Evolutionary conservation across 2,113 vertebrate species (phyloP).

Genomic region (Periophthalmus modestus): DNA sequence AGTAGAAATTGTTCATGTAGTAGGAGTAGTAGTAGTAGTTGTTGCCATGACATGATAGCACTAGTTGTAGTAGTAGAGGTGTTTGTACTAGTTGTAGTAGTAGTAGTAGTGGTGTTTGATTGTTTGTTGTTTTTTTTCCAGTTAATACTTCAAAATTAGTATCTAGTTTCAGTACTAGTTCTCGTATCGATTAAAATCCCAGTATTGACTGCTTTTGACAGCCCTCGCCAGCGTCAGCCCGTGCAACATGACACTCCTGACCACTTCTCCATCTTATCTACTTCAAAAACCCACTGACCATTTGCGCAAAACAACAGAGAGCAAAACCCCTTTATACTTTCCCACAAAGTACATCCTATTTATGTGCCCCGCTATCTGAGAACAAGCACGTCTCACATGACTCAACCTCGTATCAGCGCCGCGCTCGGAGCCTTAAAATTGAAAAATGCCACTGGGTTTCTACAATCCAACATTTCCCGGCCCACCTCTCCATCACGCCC

Average conservation of each 20-base stretch:
- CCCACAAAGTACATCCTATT: constrained; percentile 12
- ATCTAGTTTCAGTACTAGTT: no score
- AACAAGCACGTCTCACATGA: constrained; percentile 26
- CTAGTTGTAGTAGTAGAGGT: no score
- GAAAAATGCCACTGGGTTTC: constrained; percentile 36
- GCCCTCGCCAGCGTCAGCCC: no score
- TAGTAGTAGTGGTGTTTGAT: no score
- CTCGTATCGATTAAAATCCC: background rate
- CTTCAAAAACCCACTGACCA: background rate
- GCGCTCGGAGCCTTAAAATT: constrained; percentile 23
- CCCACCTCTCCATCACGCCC: constrained; percentile 38
- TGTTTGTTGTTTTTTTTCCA: no score
- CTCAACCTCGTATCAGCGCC: constrained; percentile 26
- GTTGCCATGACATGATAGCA: no score
- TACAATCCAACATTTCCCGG: constrained; percentile 21
- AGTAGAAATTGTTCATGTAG: no score
- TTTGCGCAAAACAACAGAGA: background rate
- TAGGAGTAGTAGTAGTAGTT: no score
- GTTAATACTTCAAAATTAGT: no score
- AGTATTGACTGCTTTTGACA: background rate
- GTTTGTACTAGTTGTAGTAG: no score
- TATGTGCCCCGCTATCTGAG: constrained; percentile 31
- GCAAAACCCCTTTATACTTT: background rate
- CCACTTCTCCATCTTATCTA: background rate
- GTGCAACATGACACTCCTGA: no score